These are phyloP conservation scores for Dynastes tityus DNA, from an alignment of 2,888 invertebrate species.

Conservation along the genomic window DNA sequence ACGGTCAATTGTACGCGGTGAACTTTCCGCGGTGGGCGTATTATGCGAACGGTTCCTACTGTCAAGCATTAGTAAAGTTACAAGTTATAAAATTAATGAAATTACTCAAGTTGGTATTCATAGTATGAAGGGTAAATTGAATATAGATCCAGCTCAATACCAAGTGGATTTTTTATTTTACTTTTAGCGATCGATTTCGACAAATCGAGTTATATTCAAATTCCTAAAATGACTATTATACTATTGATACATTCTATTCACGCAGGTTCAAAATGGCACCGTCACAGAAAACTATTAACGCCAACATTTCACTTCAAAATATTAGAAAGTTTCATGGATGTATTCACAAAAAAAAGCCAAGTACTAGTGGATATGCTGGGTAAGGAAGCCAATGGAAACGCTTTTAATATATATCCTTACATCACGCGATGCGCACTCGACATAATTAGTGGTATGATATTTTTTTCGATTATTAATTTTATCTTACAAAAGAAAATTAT, in stretches of 20 bases:
- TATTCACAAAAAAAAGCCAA: constrained; percentile 61
- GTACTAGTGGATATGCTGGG: constrained; percentile 56
- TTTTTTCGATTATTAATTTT: neutral
- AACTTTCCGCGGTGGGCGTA: too few relatives aligned
- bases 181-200: too few relatives aligned
- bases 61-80: too few relatives aligned
- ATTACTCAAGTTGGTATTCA: too few relatives aligned
- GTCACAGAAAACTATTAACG: constrained; percentile 60
- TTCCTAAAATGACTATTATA: neutral
- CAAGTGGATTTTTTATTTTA: too few relatives aligned
- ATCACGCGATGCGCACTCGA: constrained; percentile 63
- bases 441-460: constrained; percentile 62
- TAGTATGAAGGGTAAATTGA: too few relatives aligned
- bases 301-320: constrained; percentile 65
- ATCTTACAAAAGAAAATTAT: constrained; percentile 45
- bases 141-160: too few relatives aligned
- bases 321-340: constrained; percentile 61
- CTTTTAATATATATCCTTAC: constrained; percentile 62
- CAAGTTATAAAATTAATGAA: too few relatives aligned
- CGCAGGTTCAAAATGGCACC: constrained; percentile 60
- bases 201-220: too few relatives aligned
- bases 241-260: neutral
- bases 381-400: constrained; percentile 59
- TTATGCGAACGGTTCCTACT: too few relatives aligned
- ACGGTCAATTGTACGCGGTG: too few relatives aligned